Conservation (phyloP, 2,113 vertebrate genomes). For the Illadopsis cleaveri region DNA sequence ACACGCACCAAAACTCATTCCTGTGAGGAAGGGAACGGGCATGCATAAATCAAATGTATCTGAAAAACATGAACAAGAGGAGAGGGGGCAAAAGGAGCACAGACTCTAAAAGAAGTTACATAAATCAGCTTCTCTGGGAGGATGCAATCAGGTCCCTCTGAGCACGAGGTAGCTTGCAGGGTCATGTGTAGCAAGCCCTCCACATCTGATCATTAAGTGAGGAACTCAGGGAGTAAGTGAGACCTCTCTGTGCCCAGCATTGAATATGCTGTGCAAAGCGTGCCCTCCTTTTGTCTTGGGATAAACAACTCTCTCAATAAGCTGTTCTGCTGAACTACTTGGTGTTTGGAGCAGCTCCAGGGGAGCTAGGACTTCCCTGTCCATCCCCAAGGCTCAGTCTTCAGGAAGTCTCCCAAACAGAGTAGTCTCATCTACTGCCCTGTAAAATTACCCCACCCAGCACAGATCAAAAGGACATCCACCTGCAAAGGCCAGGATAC, state of each 20-base stretch:
- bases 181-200: background rate
- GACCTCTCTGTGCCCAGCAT: background rate
- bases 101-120: background rate
- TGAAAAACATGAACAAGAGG: background rate
- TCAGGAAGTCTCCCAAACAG: background rate
- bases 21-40: constrained; percentile 2
- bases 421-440: background rate
- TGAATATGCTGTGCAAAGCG: background rate
- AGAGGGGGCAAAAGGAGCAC: background rate
- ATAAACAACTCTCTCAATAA: background rate
- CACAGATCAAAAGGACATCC: background rate
- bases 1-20: constrained; percentile 2
- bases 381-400: background rate
- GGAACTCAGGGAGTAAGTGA: background rate
- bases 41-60: constrained; percentile 37
- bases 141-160: background rate
- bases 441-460: background rate
- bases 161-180: background rate
- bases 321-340: background rate
- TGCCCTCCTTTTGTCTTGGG: background rate
- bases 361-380: background rate
- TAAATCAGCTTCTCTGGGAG: background rate
- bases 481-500: accelerated
- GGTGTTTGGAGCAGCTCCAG: background rate
- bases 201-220: background rate